These are phyloP conservation scores for Ophion ellenae DNA, from an alignment of 2,888 invertebrate species.

Conservation along the genomic window DNA sequence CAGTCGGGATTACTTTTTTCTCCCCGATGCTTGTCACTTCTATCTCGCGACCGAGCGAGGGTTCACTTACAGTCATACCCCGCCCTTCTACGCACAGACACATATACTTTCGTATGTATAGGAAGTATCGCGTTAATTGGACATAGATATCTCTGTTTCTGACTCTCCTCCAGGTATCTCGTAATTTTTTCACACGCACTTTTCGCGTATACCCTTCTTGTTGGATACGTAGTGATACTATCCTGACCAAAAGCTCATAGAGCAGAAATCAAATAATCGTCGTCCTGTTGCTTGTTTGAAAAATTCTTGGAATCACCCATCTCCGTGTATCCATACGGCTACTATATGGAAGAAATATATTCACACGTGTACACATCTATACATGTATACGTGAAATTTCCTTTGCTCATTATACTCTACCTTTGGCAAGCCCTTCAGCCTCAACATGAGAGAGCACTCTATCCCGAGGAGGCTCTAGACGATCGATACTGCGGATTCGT, in stretches of 20 bases:
- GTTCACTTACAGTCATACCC: not conserved
- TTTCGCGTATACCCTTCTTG: not conserved
- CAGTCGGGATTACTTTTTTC: constrained; percentile 78
- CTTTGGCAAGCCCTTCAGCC: constrained; percentile 49
- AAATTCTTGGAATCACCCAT: not conserved
- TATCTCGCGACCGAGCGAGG: constrained; percentile 68
- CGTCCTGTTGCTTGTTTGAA: not conserved
- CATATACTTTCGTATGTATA: not conserved
- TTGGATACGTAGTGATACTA: not conserved
- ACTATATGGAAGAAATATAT: too few relatives aligned
- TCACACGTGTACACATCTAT: not conserved
- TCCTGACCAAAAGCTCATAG: not conserved
- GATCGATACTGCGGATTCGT: constrained; percentile 78
- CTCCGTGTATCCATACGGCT: not conserved
- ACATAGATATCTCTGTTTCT: not conserved
- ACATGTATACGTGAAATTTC: constrained; percentile 3
- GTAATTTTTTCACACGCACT: not conserved
- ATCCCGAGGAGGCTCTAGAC: constrained; percentile 45
- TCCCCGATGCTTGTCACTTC: constrained; percentile 79
- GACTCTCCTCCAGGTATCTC: not conserved
- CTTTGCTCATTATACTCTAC: constrained; percentile 26
- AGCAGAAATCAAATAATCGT: too few relatives aligned
- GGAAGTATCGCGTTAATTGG: not conserved
- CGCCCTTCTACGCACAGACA: not conserved
- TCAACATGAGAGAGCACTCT: constrained; percentile 30